A percentile compares a stretch with the other conserved stretches of the same genome.
phyloP scores from a whole-genome alignment of 53 echinoderm and acorn worm species.

The Echinometra lucunter region DNA sequence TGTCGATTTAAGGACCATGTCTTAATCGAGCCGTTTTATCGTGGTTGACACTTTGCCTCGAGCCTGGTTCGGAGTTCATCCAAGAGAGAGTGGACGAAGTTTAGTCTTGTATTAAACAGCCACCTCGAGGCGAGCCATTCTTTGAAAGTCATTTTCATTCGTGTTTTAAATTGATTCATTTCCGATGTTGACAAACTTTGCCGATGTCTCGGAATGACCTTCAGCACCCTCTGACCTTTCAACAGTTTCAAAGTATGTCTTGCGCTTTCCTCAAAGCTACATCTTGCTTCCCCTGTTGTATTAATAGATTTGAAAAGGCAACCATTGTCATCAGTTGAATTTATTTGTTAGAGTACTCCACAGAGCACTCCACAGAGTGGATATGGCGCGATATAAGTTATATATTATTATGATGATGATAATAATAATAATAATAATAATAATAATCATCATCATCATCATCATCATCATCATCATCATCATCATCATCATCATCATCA shows the following conservation, averaged over 20 bases:
- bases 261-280: background rate
- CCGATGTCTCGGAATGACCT: conserved; percentile 23
- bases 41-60: conserved; percentile 10
- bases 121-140: conserved; percentile 24
- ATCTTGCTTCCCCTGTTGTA: background rate
- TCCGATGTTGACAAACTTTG: conserved; percentile 40
- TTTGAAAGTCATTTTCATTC: conserved; percentile 56
- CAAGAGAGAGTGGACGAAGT: background rate
- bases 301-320: background rate
- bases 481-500: too few relatives aligned
- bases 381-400: too few relatives aligned
- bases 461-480: too few relatives aligned
- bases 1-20: background rate
- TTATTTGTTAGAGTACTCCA: background rate
- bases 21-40: background rate
- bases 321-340: background rate
- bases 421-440: too few relatives aligned
- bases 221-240: background rate
- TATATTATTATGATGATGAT: too few relatives aligned
- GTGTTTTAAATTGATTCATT: conserved; percentile 40
- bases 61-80: conserved; percentile 4
- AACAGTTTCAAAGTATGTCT: background rate
- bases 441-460: too few relatives aligned
- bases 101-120: background rate
- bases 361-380: background rate